Conservation (phyloP, 2,113 vertebrate genomes). For the Oncorhynchus kisutch region DNA sequence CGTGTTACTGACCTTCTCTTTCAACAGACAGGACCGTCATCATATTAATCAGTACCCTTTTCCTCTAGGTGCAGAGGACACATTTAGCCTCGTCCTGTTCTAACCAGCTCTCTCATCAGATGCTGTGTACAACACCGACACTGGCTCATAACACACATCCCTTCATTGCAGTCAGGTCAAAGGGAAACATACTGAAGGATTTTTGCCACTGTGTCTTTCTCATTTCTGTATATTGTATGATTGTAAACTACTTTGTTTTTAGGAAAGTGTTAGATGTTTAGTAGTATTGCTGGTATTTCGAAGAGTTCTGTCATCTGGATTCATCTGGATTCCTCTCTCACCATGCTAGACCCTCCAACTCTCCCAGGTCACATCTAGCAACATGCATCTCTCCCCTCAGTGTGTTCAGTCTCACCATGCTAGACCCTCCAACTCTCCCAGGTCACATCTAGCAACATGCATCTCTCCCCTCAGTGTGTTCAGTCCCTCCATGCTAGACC, state of each 20-base stretch:
- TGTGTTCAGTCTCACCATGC: neutral
- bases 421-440: neutral
- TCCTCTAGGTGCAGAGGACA: neutral
- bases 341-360: neutral
- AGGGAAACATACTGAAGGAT: neutral
- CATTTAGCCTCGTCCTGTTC: neutral
- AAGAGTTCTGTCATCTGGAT: neutral
- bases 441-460: neutral
- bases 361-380: neutral
- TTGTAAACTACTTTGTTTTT: neutral
- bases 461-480: neutral
- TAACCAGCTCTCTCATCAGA: neutral
- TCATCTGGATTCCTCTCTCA: too few relatives aligned
- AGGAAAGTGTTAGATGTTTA: neutral
- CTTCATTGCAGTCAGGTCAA: neutral
- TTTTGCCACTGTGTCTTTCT: neutral
- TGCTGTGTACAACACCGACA: neutral
- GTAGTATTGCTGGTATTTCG: neutral
- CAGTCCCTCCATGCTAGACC: neutral
- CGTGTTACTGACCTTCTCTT: constrained; percentile 15
- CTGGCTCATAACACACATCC: neutral
- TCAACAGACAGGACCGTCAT: constrained; percentile 2
- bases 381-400: neutral
- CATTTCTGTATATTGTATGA: neutral
- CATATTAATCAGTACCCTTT: neutral